A percentile compares a stretch with the other conserved stretches of the same genome.
Conservation (phyloP, 2,888 invertebrate species). For the Drosophila suboccidentalis region DNA sequence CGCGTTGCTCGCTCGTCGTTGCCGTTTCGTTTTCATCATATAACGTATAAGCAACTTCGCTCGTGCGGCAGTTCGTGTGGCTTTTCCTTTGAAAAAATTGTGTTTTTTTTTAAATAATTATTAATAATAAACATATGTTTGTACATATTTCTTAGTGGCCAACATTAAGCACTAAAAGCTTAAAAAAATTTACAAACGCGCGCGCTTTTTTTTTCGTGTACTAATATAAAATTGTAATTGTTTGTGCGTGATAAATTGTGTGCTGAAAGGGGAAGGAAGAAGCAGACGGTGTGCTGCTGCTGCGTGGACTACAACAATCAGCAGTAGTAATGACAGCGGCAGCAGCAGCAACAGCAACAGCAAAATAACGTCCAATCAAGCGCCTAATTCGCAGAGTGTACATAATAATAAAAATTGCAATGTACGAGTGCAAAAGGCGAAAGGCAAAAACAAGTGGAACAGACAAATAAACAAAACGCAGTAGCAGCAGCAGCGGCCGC, state of each 20-base stretch:
- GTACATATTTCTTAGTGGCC: slow-evolving; percentile 13
- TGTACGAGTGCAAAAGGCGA: slow-evolving; percentile 63
- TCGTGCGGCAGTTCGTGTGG: slow-evolving; percentile 70
- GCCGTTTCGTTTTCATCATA: slow-evolving; percentile 79
- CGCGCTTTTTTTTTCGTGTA: slow-evolving; percentile 21
- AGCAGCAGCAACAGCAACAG: slow-evolving; percentile 1
- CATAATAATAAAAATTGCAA: slow-evolving; percentile 54
- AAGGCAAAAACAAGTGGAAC: slow-evolving; percentile 71
- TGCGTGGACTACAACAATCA: slow-evolving; percentile 12
- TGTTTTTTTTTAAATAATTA: slow-evolving; percentile 40
- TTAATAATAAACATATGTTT: slow-evolving; percentile 29
- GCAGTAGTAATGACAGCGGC: slow-evolving; percentile 4
- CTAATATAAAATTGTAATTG: slow-evolving; percentile 36
- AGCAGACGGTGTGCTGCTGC: slow-evolving; percentile 32
- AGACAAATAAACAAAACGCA: slow-evolving; percentile 77
- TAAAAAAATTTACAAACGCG: slow-evolving; percentile 24
- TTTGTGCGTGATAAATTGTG: slow-evolving; percentile 52
- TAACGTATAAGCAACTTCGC: slow-evolving; percentile 78
- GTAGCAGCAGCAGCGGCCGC: slow-evolving; percentile 26
- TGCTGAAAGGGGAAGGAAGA: slow-evolving; percentile 10
- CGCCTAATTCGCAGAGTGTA: slow-evolving; percentile 46
- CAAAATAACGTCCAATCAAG: slow-evolving; percentile 37
- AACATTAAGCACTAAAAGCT: slow-evolving; percentile 1
- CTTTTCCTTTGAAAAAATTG: slow-evolving; percentile 60
- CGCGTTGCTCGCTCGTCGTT: slow-evolving; percentile 52